Evolutionary conservation across 1,140 invertebrate genomes (phyloP).

Genomic region (Solenopsis invicta): DNA sequence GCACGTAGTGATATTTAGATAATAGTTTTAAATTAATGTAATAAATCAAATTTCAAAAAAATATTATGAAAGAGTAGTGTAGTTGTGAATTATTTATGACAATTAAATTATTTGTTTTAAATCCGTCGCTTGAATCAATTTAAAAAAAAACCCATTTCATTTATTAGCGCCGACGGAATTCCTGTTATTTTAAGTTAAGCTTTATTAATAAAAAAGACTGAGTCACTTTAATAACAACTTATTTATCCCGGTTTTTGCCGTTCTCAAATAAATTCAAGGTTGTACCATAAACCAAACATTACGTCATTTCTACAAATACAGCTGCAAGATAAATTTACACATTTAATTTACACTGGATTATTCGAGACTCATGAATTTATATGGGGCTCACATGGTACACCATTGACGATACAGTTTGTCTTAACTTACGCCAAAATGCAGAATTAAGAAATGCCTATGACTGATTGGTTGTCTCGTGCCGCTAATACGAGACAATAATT

Average conservation of each 20-base stretch:
- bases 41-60: neutral
- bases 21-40: slow-evolving; percentile 8
- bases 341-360: neutral
- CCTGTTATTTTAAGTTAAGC: slow-evolving; percentile 54
- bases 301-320: neutral
- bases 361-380: slow-evolving; percentile 31
- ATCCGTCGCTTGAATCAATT: neutral
- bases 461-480: slow-evolving; percentile 41
- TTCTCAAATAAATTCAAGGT: slow-evolving; percentile 20
- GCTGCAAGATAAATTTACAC: neutral
- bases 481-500: neutral
- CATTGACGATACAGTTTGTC: slow-evolving; percentile 47
- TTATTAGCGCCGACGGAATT: slow-evolving; percentile 48
- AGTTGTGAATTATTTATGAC: neutral
- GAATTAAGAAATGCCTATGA: slow-evolving; percentile 32
- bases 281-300: neutral
- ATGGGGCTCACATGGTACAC: neutral
- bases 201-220: slow-evolving; percentile 44
- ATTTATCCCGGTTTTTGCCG: neutral
- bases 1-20: neutral
- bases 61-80: neutral
- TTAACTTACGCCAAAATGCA: slow-evolving; percentile 42
- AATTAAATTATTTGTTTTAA: neutral
- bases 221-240: slow-evolving; percentile 45
- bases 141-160: neutral